Base-by-base conservation (phyloP, 2,888 invertebrate genomes). In the Pelosia muscerda region DNA sequence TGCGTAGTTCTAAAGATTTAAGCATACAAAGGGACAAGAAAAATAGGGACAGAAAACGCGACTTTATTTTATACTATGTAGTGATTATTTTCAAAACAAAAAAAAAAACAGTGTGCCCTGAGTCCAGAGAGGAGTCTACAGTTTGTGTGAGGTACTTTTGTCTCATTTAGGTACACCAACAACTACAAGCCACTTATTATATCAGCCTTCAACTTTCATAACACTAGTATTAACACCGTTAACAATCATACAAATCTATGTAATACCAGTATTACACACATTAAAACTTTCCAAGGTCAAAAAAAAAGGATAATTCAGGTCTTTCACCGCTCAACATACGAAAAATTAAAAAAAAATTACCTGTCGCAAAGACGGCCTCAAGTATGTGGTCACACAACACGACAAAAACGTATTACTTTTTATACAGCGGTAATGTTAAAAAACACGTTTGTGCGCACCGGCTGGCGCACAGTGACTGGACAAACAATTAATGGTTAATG, bases 371-470 rank as follows among this genome's bases (percentile, higher is more conserved):
- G 26, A 31, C 60, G 42, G 49, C 53, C 57, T 49, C 65, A 71
- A 67, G 59, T 72, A 79, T 74, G 69, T 71, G 64, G 64, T 61
- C 70, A 71, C 71, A 71, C 68, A 75, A 69, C 60, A 66, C 68
- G 62, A 69, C 65, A 74, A 76, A 72, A 76, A 59, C 67, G 57
- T 62, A 59, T 67, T 64, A 15, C 25, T 74, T 72, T 81, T 79
- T 77, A 68, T 74, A 59, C 19, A 19, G 61, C 60, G 61, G 58
- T 69, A 72, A 72, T 66, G 58, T 53, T 69, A 73, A 75, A 54
- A 77, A 80, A 77, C 82, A 82, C 79, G 79, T 79, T 82, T 72
- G 73, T 68, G 69, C 79, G 66, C 71, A 68, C 34, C 72, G 65
- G 57, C 65, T 34, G 0, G 4, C 66, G 34, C 59, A 63, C 71